Evolutionary conservation across 2,113 vertebrate genomes (phyloP), one percentile per base, ranked within the genome.

Genomic region (Bubo scandiacus): DNA sequence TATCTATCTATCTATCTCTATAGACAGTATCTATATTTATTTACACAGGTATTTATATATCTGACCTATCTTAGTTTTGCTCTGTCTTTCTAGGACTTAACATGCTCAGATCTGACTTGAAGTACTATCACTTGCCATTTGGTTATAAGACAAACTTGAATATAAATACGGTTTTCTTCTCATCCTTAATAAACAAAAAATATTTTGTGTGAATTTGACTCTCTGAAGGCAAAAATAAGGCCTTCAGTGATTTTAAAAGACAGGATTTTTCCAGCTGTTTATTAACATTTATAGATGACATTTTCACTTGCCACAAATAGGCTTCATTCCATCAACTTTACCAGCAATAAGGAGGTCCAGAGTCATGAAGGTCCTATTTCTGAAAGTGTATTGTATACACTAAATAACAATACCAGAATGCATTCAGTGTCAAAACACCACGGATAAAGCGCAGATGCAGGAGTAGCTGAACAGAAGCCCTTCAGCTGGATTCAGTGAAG

Each of bases 391-490:
- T 34, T 70, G 43, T 23, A 22, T 45, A 20, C 15, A 7, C 15
- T 23, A 25, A 77, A 49, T 16, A 57, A 9, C 21, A 68, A 9
- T 6, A 40, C 7, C 16, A 10, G 32, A 10, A 12, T 6, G 17
- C 7, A 17, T 52, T 65, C 12, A 8, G 45, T 36, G 40, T 19
- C 30, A 5, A 73, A 75, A n/a, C 30, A 57, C 18, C 29, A 34
- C 11, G 0, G 0, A 32, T 12, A 23, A 57, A 15, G 36, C 0
- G 2, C 51, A 88, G 45, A 22, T 12, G 34, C 29, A 59, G 26
- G 27, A 81, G 45, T 45, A 81, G 55, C 38, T 54, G 12, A 87
- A n/a, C 16, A 87, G 47, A 71, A 88, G 66, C 21, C 45, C 45
- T 61, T 90, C 68, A 30, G 20, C 19, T 81, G 32, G 15, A 6